Evolutionary conservation across 1,140 invertebrate species (phyloP), one percentile per base, ranked within the genome.

Genomic region (Ceratoteleas bidentatus): DNA sequence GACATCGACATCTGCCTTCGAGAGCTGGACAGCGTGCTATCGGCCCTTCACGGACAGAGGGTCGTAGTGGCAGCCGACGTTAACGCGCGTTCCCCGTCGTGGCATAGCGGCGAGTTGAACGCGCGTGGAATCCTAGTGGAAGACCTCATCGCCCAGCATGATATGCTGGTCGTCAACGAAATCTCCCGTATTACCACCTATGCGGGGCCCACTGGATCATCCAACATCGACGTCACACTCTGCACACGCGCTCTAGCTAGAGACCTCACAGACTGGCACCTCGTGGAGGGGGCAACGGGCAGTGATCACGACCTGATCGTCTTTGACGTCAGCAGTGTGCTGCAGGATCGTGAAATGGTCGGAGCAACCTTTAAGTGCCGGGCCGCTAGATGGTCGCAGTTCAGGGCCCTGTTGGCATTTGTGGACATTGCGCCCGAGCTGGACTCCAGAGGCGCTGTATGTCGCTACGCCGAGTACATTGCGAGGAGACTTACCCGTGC

Each of bases 151-250:
- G 50, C 8, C 0, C 7, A 53, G 8, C 32, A 40, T 8, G 54
- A 14, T n/a, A 73, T 16, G 47, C 65, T 6, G 2, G 49, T 52
- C 0, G 11, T 13, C 1, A 49, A 49, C 14, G 13, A 7, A 2
- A 2, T 13, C 0, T 49, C 13, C 13, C 11, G 13, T 2, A 14
- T 1, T 6, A 1, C n/a, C 11, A 49, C 24, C 24, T 24, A 24
- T 24, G 24, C 24, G 1, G 24, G 24, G 1, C 24, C 24, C 4
- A 24, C 6, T 24, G 15, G 15, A 9, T 10, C 7, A 7, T 16
- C 49, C 14, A 52, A 52, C 13, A 52, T 52, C 49, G 8, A 24
- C n/a, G n/a, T n/a, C n/a, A n/a, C n/a, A n/a, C n/a, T n/a, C n/a
- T n/a, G n/a, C n/a, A n/a, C n/a, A n/a, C n/a, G n/a, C n/a, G n/a